Base-by-base conservation (phyloP, 2,888 invertebrate species). In the Acanthococcus lagerstroemiae region DNA sequence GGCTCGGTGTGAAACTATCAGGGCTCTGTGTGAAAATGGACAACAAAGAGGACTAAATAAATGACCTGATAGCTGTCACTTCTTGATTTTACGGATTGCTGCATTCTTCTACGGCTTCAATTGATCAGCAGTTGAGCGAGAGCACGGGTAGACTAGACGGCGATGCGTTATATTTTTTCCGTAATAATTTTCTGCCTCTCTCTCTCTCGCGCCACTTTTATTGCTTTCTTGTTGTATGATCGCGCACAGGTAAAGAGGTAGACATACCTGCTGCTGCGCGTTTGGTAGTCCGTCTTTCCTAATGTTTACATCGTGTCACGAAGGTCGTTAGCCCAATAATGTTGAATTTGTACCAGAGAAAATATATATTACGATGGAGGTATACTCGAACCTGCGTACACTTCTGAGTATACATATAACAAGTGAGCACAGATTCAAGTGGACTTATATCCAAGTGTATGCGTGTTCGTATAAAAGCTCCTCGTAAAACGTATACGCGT, bases 41-140 rank as follows among this genome's bases (percentile, higher is more conserved):
- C n/a, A n/a, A n/a, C n/a, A n/a, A n/a, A n/a, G n/a, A n/a, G n/a
- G n/a, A n/a, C n/a, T n/a, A n/a, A 37, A 9, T 37, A 37, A 37
- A 37, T 37, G n/a, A 37, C 37, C 12, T 37, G 12, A 37, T 50
- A 45, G 21, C 58, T 58, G 58, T 58, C 58, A 58, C 58, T 46
- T 45, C 58, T 45, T 26, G 9, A 46, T 58, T 58, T 58, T 58
- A 58, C 58, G 58, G 58, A 12, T 58, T 58, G 45, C 45, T 46
- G 26, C 58, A 46, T 58, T 45, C 46, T 58, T 26, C n/a, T 37
- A 58, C 58, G 58, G 46, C 58, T 58, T 58, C 58, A n/a, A 26
- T 45, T 58, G 58, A 58, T 58, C 46, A 58, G 45, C 26, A 58
- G 46, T 58, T 58, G 58, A 58, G 58, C 26, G 58, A 58, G 58